Conservation (phyloP, 2,888 invertebrate species). For the Troides aeacus region DNA sequence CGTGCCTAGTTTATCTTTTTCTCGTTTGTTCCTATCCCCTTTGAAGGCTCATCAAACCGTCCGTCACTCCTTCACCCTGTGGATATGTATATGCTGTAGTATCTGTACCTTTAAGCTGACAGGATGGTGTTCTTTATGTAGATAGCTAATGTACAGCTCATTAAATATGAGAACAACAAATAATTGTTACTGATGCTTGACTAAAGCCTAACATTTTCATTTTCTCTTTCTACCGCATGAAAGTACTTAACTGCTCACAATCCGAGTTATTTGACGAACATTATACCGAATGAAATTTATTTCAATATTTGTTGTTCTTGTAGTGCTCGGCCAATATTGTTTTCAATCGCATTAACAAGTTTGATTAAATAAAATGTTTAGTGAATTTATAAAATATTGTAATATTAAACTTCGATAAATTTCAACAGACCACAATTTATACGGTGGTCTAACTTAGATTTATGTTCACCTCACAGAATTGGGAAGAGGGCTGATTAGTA, state of each 20-base stretch:
- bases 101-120: neutral
- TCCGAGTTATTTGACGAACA: neutral
- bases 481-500: slow-evolving; percentile 9
- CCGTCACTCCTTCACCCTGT: too few species aligned
- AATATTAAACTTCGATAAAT: neutral
- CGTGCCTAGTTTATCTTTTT: too few species aligned
- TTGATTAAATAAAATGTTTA: neutral
- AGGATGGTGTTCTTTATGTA: slow-evolving; percentile 4
- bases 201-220: too few species aligned
- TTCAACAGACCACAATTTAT: neutral
- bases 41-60: too few species aligned
- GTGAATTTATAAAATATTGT: neutral
- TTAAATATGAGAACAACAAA: neutral
- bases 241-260: too few species aligned
- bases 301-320: neutral
- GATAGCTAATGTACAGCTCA: slow-evolving; percentile 3
- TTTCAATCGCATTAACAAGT: neutral
- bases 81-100: too few species aligned
- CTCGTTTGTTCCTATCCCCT: too few species aligned
- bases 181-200: too few species aligned
- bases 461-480: neutral
- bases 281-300: neutral
- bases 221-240: too few species aligned
- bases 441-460: neutral
- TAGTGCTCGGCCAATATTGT: slow-evolving; percentile 1